Evolutionary conservation across 35 echinoderm and acorn worm species (phyloP), one percentile per base, ranked within the genome.

Genomic region (Diadema setosum): DNA sequence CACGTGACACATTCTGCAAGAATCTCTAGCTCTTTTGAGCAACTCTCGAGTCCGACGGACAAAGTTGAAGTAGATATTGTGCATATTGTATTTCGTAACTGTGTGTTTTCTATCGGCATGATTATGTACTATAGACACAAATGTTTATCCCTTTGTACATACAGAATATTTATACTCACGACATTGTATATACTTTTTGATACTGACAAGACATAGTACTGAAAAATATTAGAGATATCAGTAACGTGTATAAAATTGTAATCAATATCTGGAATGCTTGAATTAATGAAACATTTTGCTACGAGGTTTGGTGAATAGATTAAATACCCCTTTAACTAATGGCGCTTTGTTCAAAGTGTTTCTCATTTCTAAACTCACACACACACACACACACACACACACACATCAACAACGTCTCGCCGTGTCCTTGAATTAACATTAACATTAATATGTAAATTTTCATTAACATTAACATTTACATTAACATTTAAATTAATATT

Each of bases 81-180:
- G 7, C 30, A 60, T 16, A 1, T 60, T 18, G 9, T 27, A 24
- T 60, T 60, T 24, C 57, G 21, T 60, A 23, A 15, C 63, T 33
- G 63, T 26, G 63, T 33, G 63, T 67, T 26, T 67, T 67, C 18
- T 26, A 33, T 67, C 37, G 8, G 37, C 8, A 67, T 67, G 9
- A n/a, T 0, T 34, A 14, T 33, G 8, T 67, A 67, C 14, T 67
- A 67, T 33, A 9, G 58, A 27, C 30, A 60, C 9, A 60, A 60
- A 67, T 67, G 4, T 33, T 27, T 33, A 33, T 32, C 30, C 63
- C 63, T 33, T 67, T 67, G 63, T 67, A 67, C 37, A 67, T 67
- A 67, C 63, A 67, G 63, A 67, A 67, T 67, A 67, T 67, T 67
- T 67, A 67, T 67, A 67, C 63, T 34, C 37, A 67, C 63, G 63